Evolutionary conservation across 2,113 vertebrate genomes (phyloP), one percentile per base, ranked within the genome.

Genomic region (Crotophaga sulcirostris): DNA sequence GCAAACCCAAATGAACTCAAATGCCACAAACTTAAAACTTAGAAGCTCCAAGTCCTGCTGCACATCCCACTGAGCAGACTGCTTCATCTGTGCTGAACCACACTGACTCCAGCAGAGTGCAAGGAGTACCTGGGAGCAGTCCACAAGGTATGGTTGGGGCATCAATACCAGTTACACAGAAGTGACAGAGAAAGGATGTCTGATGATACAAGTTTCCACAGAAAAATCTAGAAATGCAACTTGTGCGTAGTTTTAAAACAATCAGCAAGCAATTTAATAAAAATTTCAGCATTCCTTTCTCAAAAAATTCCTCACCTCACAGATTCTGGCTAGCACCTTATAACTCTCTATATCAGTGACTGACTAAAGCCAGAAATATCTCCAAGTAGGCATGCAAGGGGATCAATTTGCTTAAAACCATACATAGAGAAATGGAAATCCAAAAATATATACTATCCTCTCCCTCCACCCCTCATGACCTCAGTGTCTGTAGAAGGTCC

Each of bases 51-150:
- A 36, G 86, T 74, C 47, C 81, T 7, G 6, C 60, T 86, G 88
- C 0, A 2, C 2, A 1, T 2, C 3, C 68, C 44, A 16, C 62
- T 45, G 31, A 92, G 31, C 64, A 69, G 76, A 44, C 11, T 47
- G 23, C 66, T 84, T 59, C 36, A 54, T 58, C 55, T 36, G 33
- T 38, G 28, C 58, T 76, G 59, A 64, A 51, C 36, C 16, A 40
- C 77, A 45, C 14, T 0, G 0, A 38, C 38, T 75, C 24, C 60
- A 85, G 90, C 0, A 0, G 10, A 55, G 67, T 0, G 12, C 47
- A 40, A 56, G 79, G 51, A 78, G 16, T 16, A 34, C 38, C 6
- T 0, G 2, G 4, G 21, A 81, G 10, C 38, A 18, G 29, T 38
- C 40, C 34, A 33, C 51, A 33, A 31, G 31, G 28, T 2, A 68